phyloP scores from a whole-genome alignment of 2,888 invertebrate genomes.

The Cephonodes hylas region DNA sequence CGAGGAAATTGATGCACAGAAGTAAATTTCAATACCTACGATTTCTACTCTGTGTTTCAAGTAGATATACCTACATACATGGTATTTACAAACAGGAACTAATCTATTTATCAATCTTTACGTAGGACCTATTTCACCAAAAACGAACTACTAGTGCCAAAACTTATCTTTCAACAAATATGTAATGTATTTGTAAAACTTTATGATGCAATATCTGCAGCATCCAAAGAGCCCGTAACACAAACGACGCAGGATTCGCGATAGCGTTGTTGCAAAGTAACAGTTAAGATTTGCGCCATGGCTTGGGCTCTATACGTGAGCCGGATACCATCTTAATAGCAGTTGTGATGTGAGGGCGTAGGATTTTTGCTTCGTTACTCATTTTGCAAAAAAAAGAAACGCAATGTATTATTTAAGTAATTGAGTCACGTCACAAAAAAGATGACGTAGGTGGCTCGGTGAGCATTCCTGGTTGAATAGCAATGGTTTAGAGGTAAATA shows the following conservation, averaged over 20 bases:
- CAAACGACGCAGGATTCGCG: background rate
- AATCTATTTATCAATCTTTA: too few relatives aligned
- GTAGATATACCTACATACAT: too few relatives aligned
- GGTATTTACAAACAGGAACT: too few relatives aligned
- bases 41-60: too few relatives aligned
- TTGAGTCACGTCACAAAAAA: background rate
- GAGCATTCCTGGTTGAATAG: background rate
- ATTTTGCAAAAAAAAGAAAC: constrained; percentile 41
- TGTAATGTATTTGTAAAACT: too few relatives aligned
- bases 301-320: constrained; percentile 56
- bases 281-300: constrained; percentile 26
- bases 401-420: background rate
- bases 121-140: too few relatives aligned
- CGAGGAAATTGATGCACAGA: too few relatives aligned
- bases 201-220: too few relatives aligned
- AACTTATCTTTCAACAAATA: too few relatives aligned
- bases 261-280: constrained; percentile 23
- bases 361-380: constrained; percentile 40
- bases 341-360: constrained; percentile 46
- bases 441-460: background rate
- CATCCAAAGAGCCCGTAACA: background rate
- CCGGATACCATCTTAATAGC: constrained; percentile 63
- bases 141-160: too few relatives aligned
- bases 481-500: background rate
- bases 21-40: background rate